Evolutionary conservation across 2,113 vertebrate genomes (phyloP), one percentile per base, ranked within the genome.

Genomic region (Cyprinodon tularosa): DNA sequence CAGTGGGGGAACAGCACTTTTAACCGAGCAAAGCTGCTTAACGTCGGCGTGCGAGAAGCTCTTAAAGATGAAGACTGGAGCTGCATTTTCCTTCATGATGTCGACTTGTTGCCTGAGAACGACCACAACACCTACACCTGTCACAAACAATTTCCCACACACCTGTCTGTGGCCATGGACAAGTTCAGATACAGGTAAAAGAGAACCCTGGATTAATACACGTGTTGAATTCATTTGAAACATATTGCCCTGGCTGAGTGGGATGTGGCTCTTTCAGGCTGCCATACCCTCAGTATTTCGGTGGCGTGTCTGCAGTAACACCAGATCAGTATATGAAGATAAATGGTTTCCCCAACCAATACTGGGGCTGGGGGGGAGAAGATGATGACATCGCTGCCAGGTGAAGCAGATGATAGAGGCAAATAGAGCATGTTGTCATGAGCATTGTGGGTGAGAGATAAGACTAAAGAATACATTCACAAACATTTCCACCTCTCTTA

Each of bases 361-460:
- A 98, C 79, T 98, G 97, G 97, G 97, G 97, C 53, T 98, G 97
- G 97, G 97, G 97, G 0, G 97, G 97, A 0, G 97, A 98, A 82
- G 97, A 98, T 20, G 97, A 98, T 0, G 97, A 98, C 90, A 98
- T 98, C 0, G 96, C 97, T 63, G 93, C 96, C 82, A 96, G 97
- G 97, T 97, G 84, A 95, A 92, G n/a, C 65, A 38, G n/a, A 22
- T 47, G 45, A 74, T 73, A 45, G 64, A 29, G 40, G 8, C 60
- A 50, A 68, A 68, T 65, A 20, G 64, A 74, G 72, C 73, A 70
- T 10, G 74, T 59, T 29, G 72, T 66, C 2, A 45, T 59, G 39
- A 65, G 72, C 68, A 0, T 45, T 62, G 48, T 77, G 53, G 10
- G 42, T 2, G 8, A 0, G 42, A 37, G 5, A 50, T 77, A 29